phyloP scores from a whole-genome alignment of 2,797 vertebrate genomes.

The Oreochromis mossambicus region DNA sequence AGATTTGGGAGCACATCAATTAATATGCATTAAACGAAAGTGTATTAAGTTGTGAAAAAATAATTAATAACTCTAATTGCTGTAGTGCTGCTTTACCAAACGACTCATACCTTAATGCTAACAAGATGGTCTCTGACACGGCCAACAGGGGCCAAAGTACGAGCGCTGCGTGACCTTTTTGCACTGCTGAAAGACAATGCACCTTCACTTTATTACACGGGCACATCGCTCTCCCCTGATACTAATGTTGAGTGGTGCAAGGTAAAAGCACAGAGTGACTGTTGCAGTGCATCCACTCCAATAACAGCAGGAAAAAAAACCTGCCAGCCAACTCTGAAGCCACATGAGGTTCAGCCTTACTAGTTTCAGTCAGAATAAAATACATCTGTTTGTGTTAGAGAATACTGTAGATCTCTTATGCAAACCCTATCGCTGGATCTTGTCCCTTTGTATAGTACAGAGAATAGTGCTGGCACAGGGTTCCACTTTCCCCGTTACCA shows the following conservation, averaged over 20 bases:
- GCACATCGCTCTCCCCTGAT: conserved; percentile 20
- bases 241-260: conserved; percentile 14
- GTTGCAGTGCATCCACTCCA: conserved; percentile 14
- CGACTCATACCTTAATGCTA: conserved; percentile 24
- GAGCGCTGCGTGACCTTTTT: conserved; percentile 53
- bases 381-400: conserved; percentile 54
- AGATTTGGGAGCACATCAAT: conserved; percentile 68
- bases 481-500: conserved; percentile 39
- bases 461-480: conserved; percentile 43
- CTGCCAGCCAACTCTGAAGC: conserved; percentile 11
- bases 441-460: conserved; percentile 26
- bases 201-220: conserved; percentile 38
- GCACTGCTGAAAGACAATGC: conserved; percentile 23
- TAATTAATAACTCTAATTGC: conserved; percentile 71
- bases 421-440: conserved; percentile 41
- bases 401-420: conserved; percentile 55
- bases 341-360: conserved; percentile 14
- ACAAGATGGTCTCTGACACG: conserved; percentile 14
- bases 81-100: conserved; percentile 19
- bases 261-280: conserved; percentile 26
- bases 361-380: conserved; percentile 25
- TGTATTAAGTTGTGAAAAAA: conserved; percentile 72
- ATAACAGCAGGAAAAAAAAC: neutral
- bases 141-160: neutral
- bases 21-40: conserved; percentile 75